Conservation (phyloP, 2,888 invertebrate species). For the Cheilosia variabilis region DNA sequence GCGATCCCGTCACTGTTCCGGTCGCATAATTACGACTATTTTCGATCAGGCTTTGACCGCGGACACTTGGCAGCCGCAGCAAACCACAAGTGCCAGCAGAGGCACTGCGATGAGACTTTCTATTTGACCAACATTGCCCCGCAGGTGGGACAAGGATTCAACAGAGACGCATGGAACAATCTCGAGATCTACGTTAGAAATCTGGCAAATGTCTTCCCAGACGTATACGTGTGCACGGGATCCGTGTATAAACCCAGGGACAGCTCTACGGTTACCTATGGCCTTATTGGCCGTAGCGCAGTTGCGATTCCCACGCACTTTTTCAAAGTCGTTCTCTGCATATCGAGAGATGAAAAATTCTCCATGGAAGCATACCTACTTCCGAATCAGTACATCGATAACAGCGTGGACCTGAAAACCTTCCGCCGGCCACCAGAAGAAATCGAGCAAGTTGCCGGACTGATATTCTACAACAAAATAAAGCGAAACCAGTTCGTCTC, state of each 20-base stretch:
- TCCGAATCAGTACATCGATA: constrained; percentile 93
- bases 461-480: constrained; percentile 94
- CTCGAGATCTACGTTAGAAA: constrained; percentile 93
- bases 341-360: constrained; percentile 87
- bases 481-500: constrained; percentile 86
- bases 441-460: constrained; percentile 94
- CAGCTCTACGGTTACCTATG: constrained; percentile 93
- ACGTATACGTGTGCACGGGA: constrained; percentile 95
- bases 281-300: constrained; percentile 95
- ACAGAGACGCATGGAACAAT: constrained; percentile 94
- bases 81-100: constrained; percentile 92
- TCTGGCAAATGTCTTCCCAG: constrained; percentile 87
- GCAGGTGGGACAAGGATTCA: constrained; percentile 96
- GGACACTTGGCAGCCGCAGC: constrained; percentile 98
- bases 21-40: constrained; percentile 92
- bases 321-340: constrained; percentile 95
- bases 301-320: constrained; percentile 99
- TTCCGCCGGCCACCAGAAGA: constrained; percentile 95
- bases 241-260: constrained; percentile 95
- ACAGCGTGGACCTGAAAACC: constrained; percentile 88
- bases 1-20: constrained; percentile 92
- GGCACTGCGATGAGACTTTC: constrained; percentile 95
- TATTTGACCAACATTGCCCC: constrained; percentile 96
- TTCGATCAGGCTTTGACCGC: constrained; percentile 95
- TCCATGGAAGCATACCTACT: constrained; percentile 96